Base-by-base conservation (phyloP, 2,113 vertebrate species). In the Melanotaenia duboulayi region DNA sequence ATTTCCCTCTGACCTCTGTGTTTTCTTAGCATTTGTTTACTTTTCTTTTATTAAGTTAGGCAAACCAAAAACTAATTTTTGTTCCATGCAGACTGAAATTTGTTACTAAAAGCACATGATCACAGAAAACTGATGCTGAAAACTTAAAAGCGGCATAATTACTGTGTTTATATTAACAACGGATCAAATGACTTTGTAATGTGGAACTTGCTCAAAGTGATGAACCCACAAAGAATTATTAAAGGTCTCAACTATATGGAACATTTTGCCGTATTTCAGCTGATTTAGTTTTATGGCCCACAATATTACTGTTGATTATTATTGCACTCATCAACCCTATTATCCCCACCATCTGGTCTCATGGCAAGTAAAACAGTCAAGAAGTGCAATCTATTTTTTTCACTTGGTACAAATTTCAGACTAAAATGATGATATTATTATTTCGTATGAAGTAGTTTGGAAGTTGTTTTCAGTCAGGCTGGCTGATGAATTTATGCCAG, bases 281-380 rank as follows among this genome's bases (percentile, higher is more conserved):
- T 63, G 37, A 69, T 80, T 69, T 74, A 56, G 24, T 56, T 58
- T 74, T 49, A 66, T 49, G 49, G 49, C 50, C 57, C 37, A 19
- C 40, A 12, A 24, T 32, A 10, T 40, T 51, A 63, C 22, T 51
- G 39, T 54, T 55, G 25, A 49, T 57, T 55, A 28, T 68, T 35
- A 37, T 67, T 11, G 2, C 16, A 1, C 40, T 39, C 24, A 60
- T 54, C 24, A 56, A 16, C 12, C 20, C 20, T 4, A 65, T 39
- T 23, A 39, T 19, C 32, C 46, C 22, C 19, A 7, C 32, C 39
- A 16, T 49, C 9, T 24, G 39, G 58, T 44, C 22, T 44, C 22
- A 10, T 25, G 10, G 11, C 10, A 44, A 24, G 22, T 23, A 25
- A 13, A 14, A 12, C 42, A 17, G 28, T 44, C 16, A 17, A 44